These are phyloP conservation scores for Taenaris catops DNA, from an alignment of 2,888 invertebrate species.

Conservation along the genomic window DNA sequence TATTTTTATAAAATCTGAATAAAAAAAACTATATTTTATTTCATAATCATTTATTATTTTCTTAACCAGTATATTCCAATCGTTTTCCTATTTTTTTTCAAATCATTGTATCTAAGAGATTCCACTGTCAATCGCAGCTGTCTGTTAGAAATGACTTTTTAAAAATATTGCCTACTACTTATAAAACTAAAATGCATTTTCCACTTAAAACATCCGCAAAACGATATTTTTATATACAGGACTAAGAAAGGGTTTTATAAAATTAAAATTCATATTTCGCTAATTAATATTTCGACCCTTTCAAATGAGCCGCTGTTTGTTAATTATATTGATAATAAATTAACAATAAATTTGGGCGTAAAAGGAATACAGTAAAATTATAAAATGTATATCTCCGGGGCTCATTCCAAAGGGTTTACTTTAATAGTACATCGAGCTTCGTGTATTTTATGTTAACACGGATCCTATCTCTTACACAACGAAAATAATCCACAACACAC, in stretches of 20 bases:
- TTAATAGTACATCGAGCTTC: slow-evolving; percentile 62
- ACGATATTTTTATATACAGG: slow-evolving; percentile 75
- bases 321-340: slow-evolving; percentile 19
- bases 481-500: slow-evolving; percentile 44
- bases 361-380: slow-evolving; percentile 19
- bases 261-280: slow-evolving; percentile 61
- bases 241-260: slow-evolving; percentile 68
- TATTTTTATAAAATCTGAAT: not conserved
- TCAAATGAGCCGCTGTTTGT: slow-evolving; percentile 47
- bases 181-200: slow-evolving; percentile 77
- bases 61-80: slow-evolving; percentile 78
- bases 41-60: slow-evolving; percentile 77
- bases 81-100: slow-evolving; percentile 74
- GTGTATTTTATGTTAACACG: slow-evolving; percentile 67
- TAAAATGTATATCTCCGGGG: slow-evolving; percentile 35
- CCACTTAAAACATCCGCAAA: slow-evolving; percentile 70
- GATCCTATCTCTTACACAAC: slow-evolving; percentile 66
- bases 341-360: slow-evolving; percentile 23
- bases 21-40: slow-evolving; percentile 40
- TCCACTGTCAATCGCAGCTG: slow-evolving; percentile 65
- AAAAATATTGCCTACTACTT: slow-evolving; percentile 78
- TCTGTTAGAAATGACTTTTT: slow-evolving; percentile 72
- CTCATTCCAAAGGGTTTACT: slow-evolving; percentile 50
- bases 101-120: slow-evolving; percentile 76
- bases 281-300: slow-evolving; percentile 49